Percentiles rank a stretch among this genome's conserved stretches.
phyloP scores from a whole-genome alignment of 35 echinoderm and acorn worm genomes.

The Apostichopus parvimensis region DNA sequence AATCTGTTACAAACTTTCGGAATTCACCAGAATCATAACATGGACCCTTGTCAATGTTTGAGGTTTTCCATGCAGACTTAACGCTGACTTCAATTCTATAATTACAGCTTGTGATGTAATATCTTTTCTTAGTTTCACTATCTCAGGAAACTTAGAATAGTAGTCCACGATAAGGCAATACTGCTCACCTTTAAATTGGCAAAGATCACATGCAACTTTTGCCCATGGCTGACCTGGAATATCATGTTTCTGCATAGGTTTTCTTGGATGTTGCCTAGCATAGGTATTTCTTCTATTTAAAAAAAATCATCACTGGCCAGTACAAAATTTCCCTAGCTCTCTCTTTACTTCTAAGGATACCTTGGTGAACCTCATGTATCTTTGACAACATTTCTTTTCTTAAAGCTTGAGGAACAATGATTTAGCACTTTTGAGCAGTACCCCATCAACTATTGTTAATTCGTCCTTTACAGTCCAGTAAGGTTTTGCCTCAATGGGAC shows the following conservation, averaged over 20 bases:
- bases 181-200: constrained; percentile 37
- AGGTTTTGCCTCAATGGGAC: neutral
- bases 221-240: constrained; percentile 69
- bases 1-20: constrained; percentile 44
- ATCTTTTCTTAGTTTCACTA: constrained; percentile 41
- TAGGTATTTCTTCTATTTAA: constrained; percentile 45
- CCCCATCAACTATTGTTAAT: constrained; percentile 56
- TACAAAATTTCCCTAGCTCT: constrained; percentile 6
- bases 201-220: constrained; percentile 73
- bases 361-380: constrained; percentile 55
- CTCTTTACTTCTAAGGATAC: neutral
- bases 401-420: constrained; percentile 37
- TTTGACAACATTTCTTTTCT: constrained; percentile 51
- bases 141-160: constrained; percentile 59
- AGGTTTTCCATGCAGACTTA: constrained; percentile 65
- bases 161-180: constrained; percentile 74
- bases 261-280: constrained; percentile 46
- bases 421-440: constrained; percentile 50
- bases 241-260: constrained; percentile 70
- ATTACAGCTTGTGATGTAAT: constrained; percentile 42
- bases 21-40: constrained; percentile 70
- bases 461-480: constrained; percentile 56
- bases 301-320: constrained; percentile 60
- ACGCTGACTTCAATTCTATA: constrained; percentile 49
- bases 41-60: constrained; percentile 77